These are phyloP conservation scores for Ptychadena robeensis DNA, from an alignment of 2,797 vertebrate species.

Conservation along the genomic window DNA sequence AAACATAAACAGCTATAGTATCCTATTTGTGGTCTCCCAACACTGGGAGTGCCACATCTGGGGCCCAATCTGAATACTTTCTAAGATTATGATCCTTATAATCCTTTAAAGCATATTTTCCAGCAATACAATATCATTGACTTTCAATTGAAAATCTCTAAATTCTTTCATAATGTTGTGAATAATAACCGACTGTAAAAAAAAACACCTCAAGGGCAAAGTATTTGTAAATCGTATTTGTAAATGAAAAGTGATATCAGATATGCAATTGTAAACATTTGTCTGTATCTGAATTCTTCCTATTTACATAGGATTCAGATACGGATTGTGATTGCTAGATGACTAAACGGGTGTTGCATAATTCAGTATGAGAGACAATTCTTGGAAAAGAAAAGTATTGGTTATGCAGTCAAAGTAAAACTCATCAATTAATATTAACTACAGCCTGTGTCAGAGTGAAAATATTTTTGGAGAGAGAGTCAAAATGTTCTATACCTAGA, in stretches of 20 bases:
- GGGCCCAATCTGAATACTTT: no score
- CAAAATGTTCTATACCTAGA: neutral
- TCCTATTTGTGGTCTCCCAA: no score
- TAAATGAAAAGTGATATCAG: neutral
- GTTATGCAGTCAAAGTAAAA: neutral
- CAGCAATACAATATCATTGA: no score
- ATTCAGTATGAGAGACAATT: slow-evolving; percentile 4
- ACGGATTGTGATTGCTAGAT: slow-evolving; percentile 21
- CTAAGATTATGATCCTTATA: no score
- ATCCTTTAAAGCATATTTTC: no score
- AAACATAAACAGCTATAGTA: no score
- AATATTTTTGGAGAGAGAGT: neutral
- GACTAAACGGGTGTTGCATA: slow-evolving; percentile 27
- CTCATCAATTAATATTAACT: neutral
- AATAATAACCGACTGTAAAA: neutral
- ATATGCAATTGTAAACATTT: slow-evolving; percentile 14
- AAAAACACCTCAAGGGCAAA: slow-evolving; percentile 19
- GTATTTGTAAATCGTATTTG: slow-evolving; percentile 14
- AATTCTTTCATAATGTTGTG: no score
- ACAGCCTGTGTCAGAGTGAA: neutral
- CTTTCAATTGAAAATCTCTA: no score
- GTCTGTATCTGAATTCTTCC: slow-evolving; percentile 14
- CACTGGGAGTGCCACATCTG: no score
- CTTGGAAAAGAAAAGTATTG: neutral
- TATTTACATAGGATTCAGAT: slow-evolving; percentile 22